Evolutionary conservation across 1,140 invertebrate species (phyloP).

Genomic region (Euura lappo): DNA sequence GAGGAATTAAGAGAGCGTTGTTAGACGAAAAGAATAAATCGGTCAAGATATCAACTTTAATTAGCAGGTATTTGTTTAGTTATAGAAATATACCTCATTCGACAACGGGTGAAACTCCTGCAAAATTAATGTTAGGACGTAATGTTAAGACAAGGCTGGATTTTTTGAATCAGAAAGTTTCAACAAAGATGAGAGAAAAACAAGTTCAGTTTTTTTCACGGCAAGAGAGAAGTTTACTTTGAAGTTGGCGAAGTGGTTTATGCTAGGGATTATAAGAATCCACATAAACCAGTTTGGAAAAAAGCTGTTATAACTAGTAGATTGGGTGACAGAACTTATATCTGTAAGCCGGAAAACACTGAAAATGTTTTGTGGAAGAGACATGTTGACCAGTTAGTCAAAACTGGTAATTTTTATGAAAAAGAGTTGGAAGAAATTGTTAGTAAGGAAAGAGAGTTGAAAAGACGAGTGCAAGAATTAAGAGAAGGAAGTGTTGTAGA

Average conservation of each 20-base stretch:
- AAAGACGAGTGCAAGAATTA: background rate
- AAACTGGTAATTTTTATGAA: slow-evolving; percentile 13
- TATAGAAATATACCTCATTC: slow-evolving; percentile 28
- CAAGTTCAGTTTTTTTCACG: slow-evolving; percentile 27
- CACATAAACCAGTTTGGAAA: slow-evolving; percentile 29
- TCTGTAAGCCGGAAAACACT: slow-evolving; percentile 21
- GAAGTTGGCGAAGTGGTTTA: slow-evolving; percentile 29
- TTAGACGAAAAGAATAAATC: slow-evolving; percentile 15
- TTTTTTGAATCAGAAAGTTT: slow-evolving; percentile 18
- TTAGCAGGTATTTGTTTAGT: slow-evolving; percentile 30
- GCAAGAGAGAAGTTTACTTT: slow-evolving; percentile 26
- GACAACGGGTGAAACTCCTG: slow-evolving; percentile 28
- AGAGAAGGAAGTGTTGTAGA: too few species aligned
- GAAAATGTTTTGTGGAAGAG: slow-evolving; percentile 8
- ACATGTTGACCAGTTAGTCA: background rate
- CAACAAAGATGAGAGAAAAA: slow-evolving; percentile 17
- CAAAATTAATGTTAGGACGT: slow-evolving; percentile 26
- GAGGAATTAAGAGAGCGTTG: slow-evolving; percentile 28
- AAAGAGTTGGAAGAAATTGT: slow-evolving; percentile 17
- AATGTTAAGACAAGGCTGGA: slow-evolving; percentile 25
- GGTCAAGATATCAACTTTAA: slow-evolving; percentile 20
- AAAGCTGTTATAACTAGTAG: slow-evolving; percentile 21
- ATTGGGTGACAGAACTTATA: slow-evolving; percentile 25
- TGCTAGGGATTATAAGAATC: slow-evolving; percentile 29
- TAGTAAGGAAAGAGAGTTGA: slow-evolving; percentile 4